These are phyloP conservation scores for Agrotis segetum DNA, from an alignment of 2,888 invertebrate genomes.

Conservation along the genomic window DNA sequence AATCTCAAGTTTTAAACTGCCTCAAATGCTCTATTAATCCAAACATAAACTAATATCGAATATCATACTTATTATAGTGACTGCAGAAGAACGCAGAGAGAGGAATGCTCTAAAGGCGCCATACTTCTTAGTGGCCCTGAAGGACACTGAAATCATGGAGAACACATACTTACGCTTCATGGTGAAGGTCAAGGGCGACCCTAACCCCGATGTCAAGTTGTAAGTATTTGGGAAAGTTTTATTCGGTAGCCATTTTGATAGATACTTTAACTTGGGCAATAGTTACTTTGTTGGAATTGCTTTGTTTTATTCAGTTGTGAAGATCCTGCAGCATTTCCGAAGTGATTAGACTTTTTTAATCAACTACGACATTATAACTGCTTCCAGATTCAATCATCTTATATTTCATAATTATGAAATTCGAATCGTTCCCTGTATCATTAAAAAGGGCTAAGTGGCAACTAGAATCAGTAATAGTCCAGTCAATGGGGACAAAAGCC, in stretches of 20 bases:
- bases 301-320: neutral
- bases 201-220: constrained; percentile 97
- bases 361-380: too few species aligned
- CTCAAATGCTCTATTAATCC: constrained; percentile 52
- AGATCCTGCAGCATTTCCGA: neutral
- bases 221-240: constrained; percentile 89
- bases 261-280: too few species aligned
- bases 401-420: too few species aligned
- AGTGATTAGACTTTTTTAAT: neutral
- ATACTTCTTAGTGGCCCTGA: constrained; percentile 95
- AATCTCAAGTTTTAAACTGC: constrained; percentile 22
- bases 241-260: too few species aligned
- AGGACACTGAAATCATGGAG: constrained; percentile 96
- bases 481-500: too few species aligned
- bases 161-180: constrained; percentile 97
- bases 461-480: too few species aligned
- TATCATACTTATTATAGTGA: constrained; percentile 87
- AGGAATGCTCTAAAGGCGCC: constrained; percentile 94
- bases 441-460: too few species aligned
- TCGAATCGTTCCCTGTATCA: too few species aligned
- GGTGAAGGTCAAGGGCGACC: constrained; percentile 96
- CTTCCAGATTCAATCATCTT: too few species aligned
- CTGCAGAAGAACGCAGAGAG: constrained; percentile 93
- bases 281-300: too few species aligned
- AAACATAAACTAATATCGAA: constrained; percentile 13